Evolutionary conservation across 1,140 invertebrate species (phyloP).

Genomic region (Neodiprion lecontei): DNA sequence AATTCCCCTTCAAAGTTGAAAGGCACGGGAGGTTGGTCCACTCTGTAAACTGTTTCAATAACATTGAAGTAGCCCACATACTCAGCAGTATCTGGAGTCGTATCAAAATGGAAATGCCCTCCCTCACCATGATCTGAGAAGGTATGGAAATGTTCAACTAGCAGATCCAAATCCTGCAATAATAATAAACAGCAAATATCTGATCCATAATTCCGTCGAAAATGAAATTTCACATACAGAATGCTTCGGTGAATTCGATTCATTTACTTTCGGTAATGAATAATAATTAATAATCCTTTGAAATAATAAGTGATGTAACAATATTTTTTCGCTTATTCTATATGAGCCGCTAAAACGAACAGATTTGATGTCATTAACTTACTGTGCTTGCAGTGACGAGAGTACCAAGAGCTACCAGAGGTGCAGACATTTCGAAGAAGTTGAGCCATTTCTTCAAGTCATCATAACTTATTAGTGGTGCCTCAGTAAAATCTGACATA

Average conservation of each 20-base stretch:
- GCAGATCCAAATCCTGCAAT: slow-evolving; percentile 80
- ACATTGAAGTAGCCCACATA: slow-evolving; percentile 89
- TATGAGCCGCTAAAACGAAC: neutral
- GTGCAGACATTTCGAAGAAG: slow-evolving; percentile 88
- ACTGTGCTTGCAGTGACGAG: slow-evolving; percentile 87
- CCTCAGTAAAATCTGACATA: slow-evolving; percentile 89
- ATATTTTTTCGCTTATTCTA: neutral
- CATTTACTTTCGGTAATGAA: too few species aligned
- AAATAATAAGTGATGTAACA: too few species aligned
- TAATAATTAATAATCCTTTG: too few species aligned
- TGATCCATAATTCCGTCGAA: neutral
- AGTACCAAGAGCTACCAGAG: slow-evolving; percentile 86
- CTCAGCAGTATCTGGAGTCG: slow-evolving; percentile 81
- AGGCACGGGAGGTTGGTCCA: slow-evolving; percentile 76
- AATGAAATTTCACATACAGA: neutral
- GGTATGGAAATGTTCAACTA: slow-evolving; percentile 94
- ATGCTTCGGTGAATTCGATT: neutral
- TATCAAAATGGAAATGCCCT: slow-evolving; percentile 96
- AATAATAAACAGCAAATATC: slow-evolving; percentile 18
- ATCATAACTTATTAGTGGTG: slow-evolving; percentile 73
- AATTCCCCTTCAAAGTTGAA: slow-evolving; percentile 53
- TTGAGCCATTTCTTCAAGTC: slow-evolving; percentile 89
- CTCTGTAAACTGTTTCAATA: slow-evolving; percentile 75
- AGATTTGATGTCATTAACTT: slow-evolving; percentile 45
- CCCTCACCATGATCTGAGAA: slow-evolving; percentile 87